Percentiles rank a stretch among this genome's conserved stretches.
These are phyloP conservation scores for Amphimallon solstitiale DNA, from an alignment of 2,888 invertebrate species.

Conservation along the genomic window DNA sequence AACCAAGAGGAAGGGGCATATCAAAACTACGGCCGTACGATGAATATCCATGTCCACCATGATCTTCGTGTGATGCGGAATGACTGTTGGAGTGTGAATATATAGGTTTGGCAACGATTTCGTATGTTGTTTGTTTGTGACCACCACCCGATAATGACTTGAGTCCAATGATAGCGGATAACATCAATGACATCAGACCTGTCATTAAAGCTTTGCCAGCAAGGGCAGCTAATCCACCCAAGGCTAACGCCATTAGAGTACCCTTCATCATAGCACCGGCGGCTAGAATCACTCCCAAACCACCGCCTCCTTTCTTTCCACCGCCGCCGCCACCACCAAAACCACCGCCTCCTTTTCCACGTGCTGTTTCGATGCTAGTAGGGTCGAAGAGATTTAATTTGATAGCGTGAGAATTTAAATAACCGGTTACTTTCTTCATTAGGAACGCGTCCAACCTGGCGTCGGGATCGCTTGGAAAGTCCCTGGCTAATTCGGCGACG, in stretches of 20 bases:
- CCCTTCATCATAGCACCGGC: slow-evolving; percentile 73
- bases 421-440: slow-evolving; percentile 75
- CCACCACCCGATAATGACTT: slow-evolving; percentile 76
- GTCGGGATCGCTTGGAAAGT: slow-evolving; percentile 80
- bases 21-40: slow-evolving; percentile 68
- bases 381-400: slow-evolving; percentile 77
- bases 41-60: slow-evolving; percentile 62
- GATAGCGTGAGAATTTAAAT: slow-evolving; percentile 78
- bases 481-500: slow-evolving; percentile 79
- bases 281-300: slow-evolving; percentile 63
- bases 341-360: slow-evolving; percentile 63
- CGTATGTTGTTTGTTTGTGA: slow-evolving; percentile 80
- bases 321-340: slow-evolving; percentile 54
- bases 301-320: slow-evolving; percentile 67
- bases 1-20: slow-evolving; percentile 59
- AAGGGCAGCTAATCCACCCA: slow-evolving; percentile 78
- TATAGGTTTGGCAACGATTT: slow-evolving; percentile 84
- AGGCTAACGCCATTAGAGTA: slow-evolving; percentile 75
- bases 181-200: slow-evolving; percentile 79
- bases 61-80: slow-evolving; percentile 73
- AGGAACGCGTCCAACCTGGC: slow-evolving; percentile 81
- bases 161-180: slow-evolving; percentile 80
- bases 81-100: slow-evolving; percentile 78
- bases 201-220: slow-evolving; percentile 88
- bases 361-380: slow-evolving; percentile 64